Evolutionary conservation across 2,888 invertebrate genomes (phyloP).

Genomic region (Cephus spinipes): DNA sequence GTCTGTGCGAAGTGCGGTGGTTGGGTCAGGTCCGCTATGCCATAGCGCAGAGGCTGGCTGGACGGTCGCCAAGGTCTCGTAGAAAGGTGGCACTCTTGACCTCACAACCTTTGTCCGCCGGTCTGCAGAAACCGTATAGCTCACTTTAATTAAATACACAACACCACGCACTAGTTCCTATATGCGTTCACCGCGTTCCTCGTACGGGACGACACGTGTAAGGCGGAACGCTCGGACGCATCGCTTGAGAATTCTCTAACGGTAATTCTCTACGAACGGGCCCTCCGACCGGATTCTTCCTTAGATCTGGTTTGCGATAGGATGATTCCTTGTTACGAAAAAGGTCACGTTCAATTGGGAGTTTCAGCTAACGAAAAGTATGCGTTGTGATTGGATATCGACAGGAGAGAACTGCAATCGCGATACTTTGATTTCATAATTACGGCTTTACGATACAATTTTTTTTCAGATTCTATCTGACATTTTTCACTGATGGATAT

Average conservation of each 20-base stretch:
- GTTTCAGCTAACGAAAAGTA: background rate
- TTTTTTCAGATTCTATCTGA: background rate
- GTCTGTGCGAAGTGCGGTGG: conserved; percentile 24
- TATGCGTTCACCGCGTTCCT: background rate
- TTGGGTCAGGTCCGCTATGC: conserved; percentile 24
- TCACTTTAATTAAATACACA: conserved; percentile 1
- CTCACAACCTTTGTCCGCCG: background rate
- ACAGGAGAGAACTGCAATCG: background rate
- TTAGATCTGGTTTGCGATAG: background rate
- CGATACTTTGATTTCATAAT: background rate
- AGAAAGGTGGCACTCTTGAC: conserved; percentile 24
- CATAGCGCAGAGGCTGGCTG: conserved; percentile 11
- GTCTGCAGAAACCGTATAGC: background rate
- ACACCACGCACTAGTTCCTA: background rate
- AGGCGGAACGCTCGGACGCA: background rate
- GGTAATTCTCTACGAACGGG: background rate
- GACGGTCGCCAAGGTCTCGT: conserved; percentile 31
- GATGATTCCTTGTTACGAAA: background rate
- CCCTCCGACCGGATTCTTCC: background rate
- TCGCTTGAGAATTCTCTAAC: background rate
- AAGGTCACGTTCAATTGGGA: background rate
- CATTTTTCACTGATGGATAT: background rate
- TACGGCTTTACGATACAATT: background rate
- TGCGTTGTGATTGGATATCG: background rate
- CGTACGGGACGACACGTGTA: background rate